phyloP scores from a whole-genome alignment of 2,797 vertebrate species.

The Pteronotus mesoamericanus region DNA sequence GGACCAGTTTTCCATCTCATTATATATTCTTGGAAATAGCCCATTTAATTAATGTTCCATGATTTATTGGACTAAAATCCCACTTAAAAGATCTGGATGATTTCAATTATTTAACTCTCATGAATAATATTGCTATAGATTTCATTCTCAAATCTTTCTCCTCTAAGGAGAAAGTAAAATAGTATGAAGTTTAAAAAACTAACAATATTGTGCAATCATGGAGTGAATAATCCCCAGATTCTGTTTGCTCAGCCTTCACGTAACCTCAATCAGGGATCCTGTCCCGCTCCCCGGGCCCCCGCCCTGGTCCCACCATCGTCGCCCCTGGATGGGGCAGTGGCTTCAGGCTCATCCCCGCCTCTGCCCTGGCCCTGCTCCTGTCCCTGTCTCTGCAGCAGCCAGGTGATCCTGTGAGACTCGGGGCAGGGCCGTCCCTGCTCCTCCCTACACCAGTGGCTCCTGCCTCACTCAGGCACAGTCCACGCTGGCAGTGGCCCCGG shows the following conservation, averaged over 20 bases:
- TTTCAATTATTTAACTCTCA: background rate
- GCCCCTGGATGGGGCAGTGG: background rate
- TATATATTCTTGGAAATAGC: background rate
- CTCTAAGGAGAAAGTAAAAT: background rate
- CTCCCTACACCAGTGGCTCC: background rate
- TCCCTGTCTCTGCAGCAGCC: background rate
- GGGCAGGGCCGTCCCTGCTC: background rate
- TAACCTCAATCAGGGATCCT: background rate
- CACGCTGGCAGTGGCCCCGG: background rate
- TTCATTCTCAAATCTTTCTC: background rate
- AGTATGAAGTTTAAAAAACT: background rate
- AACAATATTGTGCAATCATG: background rate
- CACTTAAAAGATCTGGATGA: background rate
- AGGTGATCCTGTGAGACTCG: background rate
- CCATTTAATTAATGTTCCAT: background rate
- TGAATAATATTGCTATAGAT: background rate
- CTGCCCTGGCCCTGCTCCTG: background rate
- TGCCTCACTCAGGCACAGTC: background rate
- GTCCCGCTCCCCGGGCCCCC: background rate
- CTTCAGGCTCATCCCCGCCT: background rate
- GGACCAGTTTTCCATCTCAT: background rate
- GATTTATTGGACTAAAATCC: background rate
- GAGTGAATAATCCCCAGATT: background rate
- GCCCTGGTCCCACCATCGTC: accelerated
- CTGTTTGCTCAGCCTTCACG: accelerated